These are phyloP conservation scores for Scyliorhinus canicula DNA, from an alignment of 2,797 vertebrate genomes.

Conservation along the genomic window DNA sequence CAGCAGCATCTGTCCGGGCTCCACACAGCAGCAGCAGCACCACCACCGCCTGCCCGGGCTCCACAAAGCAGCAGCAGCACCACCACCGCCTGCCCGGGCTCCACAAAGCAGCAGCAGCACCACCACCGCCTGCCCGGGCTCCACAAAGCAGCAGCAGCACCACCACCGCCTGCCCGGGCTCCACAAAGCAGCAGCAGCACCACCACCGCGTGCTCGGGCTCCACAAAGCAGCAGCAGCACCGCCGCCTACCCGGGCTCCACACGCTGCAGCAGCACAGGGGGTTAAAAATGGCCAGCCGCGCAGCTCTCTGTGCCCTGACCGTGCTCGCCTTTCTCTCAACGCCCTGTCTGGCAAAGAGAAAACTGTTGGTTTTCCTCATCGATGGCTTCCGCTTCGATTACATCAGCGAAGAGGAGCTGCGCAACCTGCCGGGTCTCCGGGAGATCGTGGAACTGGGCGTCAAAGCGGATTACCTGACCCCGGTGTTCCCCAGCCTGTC, in stretches of 20 bases:
- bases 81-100: no score
- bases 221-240: neutral
- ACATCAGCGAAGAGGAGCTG: conserved; percentile 67
- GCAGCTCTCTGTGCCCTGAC: conserved; percentile 44
- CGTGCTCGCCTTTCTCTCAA: conserved; percentile 45
- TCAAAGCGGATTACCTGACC: conserved; percentile 83
- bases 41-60: neutral
- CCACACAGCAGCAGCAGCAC: neutral
- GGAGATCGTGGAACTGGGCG: conserved; percentile 68
- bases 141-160: neutral
- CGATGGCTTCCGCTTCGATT: conserved; percentile 83
- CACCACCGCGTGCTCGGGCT: no score
- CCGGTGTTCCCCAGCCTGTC: conserved; percentile 86
- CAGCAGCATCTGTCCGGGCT: neutral
- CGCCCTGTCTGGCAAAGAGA: conserved; percentile 43
- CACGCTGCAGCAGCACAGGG: neutral
- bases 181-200: no score
- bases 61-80: no score
- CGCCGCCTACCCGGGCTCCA: no score
- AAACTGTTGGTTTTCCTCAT: conserved; percentile 78
- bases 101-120: neutral
- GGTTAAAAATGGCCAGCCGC: conserved; percentile 48
- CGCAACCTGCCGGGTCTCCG: conserved; percentile 67
- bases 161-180: neutral
- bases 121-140: no score